phyloP scores from a whole-genome alignment of 2,113 vertebrate genomes.

The Mesoclemmys tuberculata region DNA sequence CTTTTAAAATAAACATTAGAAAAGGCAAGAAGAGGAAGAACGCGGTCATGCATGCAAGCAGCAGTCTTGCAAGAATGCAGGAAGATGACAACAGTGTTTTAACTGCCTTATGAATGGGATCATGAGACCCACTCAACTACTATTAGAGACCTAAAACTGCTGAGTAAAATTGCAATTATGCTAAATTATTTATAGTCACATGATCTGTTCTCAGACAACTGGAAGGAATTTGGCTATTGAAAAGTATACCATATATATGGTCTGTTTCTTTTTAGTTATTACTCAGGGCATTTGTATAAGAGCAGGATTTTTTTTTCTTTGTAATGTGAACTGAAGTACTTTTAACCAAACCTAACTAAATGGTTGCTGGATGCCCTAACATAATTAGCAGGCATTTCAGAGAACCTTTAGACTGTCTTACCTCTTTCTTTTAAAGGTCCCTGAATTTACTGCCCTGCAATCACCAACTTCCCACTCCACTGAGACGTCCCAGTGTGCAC shows the following conservation, averaged over 20 bases:
- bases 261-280: slow-evolving; percentile 2
- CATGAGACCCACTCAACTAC: not conserved
- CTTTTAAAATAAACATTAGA: slow-evolving; percentile 17
- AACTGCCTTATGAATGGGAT: not conserved
- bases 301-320: not conserved
- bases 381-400: slow-evolving; percentile 85
- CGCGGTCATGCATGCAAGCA: slow-evolving; percentile 28
- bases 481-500: slow-evolving; percentile 85
- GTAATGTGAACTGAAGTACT: not conserved
- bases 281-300: not conserved
- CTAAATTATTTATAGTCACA: not conserved
- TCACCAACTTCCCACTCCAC: slow-evolving; percentile 85
- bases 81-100: not conserved
- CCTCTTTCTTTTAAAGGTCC: slow-evolving; percentile 85
- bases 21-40: slow-evolving; percentile 14
- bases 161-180: not conserved
- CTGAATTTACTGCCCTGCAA: slow-evolving; percentile 87
- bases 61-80: not conserved
- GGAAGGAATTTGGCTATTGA: not conserved
- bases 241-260: not conserved
- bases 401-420: slow-evolving; percentile 88
- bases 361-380: slow-evolving; percentile 75
- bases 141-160: not conserved
- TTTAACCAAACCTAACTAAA: slow-evolving; percentile 52
- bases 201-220: not conserved